Percentiles rank a stretch among this genome's conserved stretches.
Conservation (phyloP, 2,888 invertebrate genomes). For the Leucozona laternaria region DNA sequence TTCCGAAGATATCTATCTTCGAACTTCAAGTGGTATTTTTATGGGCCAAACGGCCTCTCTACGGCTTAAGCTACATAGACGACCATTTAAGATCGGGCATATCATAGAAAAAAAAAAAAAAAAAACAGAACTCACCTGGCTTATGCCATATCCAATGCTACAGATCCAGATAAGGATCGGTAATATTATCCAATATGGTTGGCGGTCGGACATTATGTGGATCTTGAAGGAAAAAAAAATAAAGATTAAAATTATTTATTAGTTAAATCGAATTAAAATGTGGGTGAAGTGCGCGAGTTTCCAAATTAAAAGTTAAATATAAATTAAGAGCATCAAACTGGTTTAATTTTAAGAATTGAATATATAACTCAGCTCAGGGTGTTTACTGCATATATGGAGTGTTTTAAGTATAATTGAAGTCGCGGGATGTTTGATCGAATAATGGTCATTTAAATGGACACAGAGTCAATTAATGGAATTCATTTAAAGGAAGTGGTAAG, state of each 20-base stretch:
- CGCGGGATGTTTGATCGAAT: constrained; percentile 27
- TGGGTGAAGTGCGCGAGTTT: constrained; percentile 35
- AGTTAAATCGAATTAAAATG: constrained; percentile 9
- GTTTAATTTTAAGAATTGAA: neutral
- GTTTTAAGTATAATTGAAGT: neutral
- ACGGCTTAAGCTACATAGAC: constrained; percentile 5
- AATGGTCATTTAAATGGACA: constrained; percentile 1
- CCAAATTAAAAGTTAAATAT: neutral
- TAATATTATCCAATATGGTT: constrained; percentile 62
- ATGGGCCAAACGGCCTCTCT: constrained; percentile 41
- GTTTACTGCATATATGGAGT: neutral
- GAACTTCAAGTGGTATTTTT: constrained; percentile 1
- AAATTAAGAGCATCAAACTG: neutral
- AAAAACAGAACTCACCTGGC: constrained; percentile 56
- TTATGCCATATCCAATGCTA: constrained; percentile 60
- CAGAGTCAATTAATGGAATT: neutral
- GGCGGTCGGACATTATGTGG: constrained; percentile 52
- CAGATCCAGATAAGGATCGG: constrained; percentile 73
- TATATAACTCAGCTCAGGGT: neutral
- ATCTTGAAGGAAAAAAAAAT: constrained; percentile 7
- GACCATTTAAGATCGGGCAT: too few species aligned
- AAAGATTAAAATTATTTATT: constrained; percentile 43
- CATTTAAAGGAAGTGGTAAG: constrained; percentile 1
- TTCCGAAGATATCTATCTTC: neutral
- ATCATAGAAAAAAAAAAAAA: too few species aligned